These are phyloP conservation scores for Mechanitis mazaeus DNA, from an alignment of 2,888 invertebrate species.

Conservation along the genomic window DNA sequence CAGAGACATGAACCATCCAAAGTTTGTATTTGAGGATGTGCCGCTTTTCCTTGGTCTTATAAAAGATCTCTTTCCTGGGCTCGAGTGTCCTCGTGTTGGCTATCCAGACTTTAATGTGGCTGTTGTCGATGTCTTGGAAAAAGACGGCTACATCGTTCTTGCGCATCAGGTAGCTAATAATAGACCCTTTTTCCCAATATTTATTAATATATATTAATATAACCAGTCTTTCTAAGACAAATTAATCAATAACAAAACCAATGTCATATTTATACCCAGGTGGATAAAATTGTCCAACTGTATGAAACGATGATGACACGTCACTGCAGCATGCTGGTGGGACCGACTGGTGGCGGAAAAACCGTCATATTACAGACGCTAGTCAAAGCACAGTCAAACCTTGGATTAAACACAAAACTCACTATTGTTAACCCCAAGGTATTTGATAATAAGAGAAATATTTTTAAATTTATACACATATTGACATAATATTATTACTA, in stretches of 20 bases:
- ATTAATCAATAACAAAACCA: not conserved
- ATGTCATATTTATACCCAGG: conserved; percentile 59
- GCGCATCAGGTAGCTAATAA: conserved; percentile 52
- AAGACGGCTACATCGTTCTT: conserved; percentile 80
- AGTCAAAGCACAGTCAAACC: conserved; percentile 84
- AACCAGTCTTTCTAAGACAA: too few species aligned
- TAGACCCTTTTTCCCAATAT: too few species aligned
- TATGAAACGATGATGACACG: conserved; percentile 97
- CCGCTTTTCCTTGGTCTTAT: conserved; percentile 92
- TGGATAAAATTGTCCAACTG: conserved; percentile 92
- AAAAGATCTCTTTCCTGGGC: conserved; percentile 91
- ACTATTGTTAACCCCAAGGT: conserved; percentile 91
- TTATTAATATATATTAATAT: too few species aligned
- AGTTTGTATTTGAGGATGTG: conserved; percentile 94
- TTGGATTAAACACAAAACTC: conserved; percentile 88
- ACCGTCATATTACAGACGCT: conserved; percentile 88
- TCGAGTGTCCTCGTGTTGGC: conserved; percentile 91
- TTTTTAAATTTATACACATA: too few species aligned
- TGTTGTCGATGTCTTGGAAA: conserved; percentile 81
- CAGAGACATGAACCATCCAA: conserved; percentile 94
- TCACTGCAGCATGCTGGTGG: conserved; percentile 94
- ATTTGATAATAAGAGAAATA: not conserved
- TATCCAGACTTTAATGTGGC: conserved; percentile 92
- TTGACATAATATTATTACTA: too few species aligned
- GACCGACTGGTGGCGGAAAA: conserved; percentile 95